A percentile compares a stretch with the other conserved stretches of the same genome.
Conservation (phyloP, 2,888 invertebrate genomes). For the Cerastis rubricosa region DNA sequence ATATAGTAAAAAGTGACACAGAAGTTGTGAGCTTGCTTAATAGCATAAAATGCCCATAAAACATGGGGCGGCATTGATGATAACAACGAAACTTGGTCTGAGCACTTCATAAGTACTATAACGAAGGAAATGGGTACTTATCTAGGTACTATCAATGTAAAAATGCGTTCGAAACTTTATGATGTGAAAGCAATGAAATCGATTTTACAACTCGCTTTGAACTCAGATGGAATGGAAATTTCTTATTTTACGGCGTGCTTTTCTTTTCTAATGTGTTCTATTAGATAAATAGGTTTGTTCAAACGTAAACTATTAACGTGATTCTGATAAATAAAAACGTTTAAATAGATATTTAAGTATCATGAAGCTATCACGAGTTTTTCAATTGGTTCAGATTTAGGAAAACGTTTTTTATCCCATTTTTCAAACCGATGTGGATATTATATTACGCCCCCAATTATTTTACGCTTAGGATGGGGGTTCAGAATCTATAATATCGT, state of each 20-base stretch:
- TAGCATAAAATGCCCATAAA: constrained; percentile 39
- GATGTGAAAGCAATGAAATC: constrained; percentile 78
- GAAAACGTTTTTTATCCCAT: neutral
- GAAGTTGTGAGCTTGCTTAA: constrained; percentile 15
- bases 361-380: constrained; percentile 2
- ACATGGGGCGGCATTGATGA: constrained; percentile 36
- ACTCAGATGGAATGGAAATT: constrained; percentile 73
- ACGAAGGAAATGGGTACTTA: constrained; percentile 59
- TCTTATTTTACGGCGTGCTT: constrained; percentile 60
- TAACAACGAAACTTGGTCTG: constrained; percentile 41
- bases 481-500: constrained; percentile 38
- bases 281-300: constrained; percentile 51
- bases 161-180: constrained; percentile 75
- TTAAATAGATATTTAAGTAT: neutral
- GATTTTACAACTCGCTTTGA: constrained; percentile 76
- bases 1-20: constrained; percentile 4
- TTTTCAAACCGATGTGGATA: constrained; percentile 20
- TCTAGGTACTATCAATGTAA: constrained; percentile 62
- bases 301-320: neutral
- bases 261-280: constrained; percentile 58
- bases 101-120: constrained; percentile 58
- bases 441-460: constrained; percentile 43
- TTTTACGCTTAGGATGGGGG: constrained; percentile 40
- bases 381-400: constrained; percentile 1
- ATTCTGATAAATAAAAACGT: neutral